A percentile compares a stretch with the other conserved stretches of the same genome.
Conservation (phyloP, 2,113 vertebrate species). For the Nerophis ophidion region DNA sequence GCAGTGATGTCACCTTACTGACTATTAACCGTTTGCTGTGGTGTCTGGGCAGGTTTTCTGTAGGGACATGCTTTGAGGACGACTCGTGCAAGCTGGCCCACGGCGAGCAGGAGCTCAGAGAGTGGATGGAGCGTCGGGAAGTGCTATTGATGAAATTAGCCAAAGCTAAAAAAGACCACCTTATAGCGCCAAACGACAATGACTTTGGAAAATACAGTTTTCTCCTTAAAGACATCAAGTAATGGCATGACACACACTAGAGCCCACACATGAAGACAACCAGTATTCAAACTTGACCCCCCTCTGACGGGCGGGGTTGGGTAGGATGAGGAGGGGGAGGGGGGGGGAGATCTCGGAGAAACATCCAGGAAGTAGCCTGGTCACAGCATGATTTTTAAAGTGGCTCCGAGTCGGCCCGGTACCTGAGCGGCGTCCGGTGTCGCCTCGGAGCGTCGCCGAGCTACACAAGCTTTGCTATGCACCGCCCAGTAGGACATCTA, state of each 20-base stretch:
- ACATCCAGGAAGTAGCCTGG: conserved; percentile 24
- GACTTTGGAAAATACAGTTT: conserved; percentile 99
- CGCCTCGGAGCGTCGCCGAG: conserved; percentile 42
- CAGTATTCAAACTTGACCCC: conserved; percentile 46
- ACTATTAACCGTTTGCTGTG: not conserved
- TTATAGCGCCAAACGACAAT: conserved; percentile 97
- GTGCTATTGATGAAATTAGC: conserved; percentile 93
- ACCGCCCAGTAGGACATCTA: conserved; percentile 34
- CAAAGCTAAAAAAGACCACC: conserved; percentile 95
- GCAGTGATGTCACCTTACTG: not conserved
- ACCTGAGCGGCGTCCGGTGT: conserved; percentile 44
- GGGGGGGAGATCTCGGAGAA: conserved; percentile 15
- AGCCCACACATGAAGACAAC: conserved; percentile 25
- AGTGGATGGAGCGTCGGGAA: conserved; percentile 90
- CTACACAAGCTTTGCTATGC: conserved; percentile 43
- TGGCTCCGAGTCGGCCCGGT: conserved; percentile 27
- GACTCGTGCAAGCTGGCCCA: conserved; percentile 89
- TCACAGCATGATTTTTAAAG: conserved; percentile 48
- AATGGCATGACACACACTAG: conserved; percentile 58
- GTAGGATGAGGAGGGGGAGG: too few species aligned
- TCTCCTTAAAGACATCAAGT: conserved; percentile 99
- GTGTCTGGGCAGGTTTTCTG: conserved; percentile 74
- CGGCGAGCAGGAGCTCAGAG: conserved; percentile 85
- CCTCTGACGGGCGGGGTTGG: too few species aligned
- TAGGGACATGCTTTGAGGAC: conserved; percentile 82